Base-by-base conservation (phyloP, 2,797 vertebrate species). In the Xyrichtys novacula region DNA sequence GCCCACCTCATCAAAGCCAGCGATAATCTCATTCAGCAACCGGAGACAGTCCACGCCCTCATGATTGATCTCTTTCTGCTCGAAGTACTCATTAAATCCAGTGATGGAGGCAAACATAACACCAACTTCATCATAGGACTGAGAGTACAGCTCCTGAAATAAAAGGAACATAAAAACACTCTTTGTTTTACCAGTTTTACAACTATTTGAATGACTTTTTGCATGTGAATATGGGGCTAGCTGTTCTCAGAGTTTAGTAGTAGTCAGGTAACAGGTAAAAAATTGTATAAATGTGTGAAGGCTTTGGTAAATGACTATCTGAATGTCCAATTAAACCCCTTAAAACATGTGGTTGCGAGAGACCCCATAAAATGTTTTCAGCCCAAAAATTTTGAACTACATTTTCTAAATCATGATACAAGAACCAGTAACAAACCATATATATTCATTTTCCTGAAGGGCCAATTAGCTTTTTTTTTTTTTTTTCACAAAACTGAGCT, bases 51-150 rank as follows among this genome's bases (percentile, higher is more conserved):
- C 93, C 36, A 95, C 92, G 6, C 93, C 94, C 73, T 94, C 91
- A 5, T 93, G 89, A 36, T 85, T 91, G 63, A 92, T 87, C 86
- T 95, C 94, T 62, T 91, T 94, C 78, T 95, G 78, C 63, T 94
- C 93, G 52, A 94, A 94, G 78, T 92, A 95, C 16, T 94, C 90
- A 7, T 91, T 89, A 58, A 95, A 95, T n/a, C 94, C 93, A 2
- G 91, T 81, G 6, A 95, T 86, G 20, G 94, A 94, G 25, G 94
- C 94, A 78, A 95, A 95, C 94, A 95, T 89, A 14, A 95, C 94
- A 1, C 94, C 93, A 4, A 95, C 94, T 43, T 95, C 91, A 17
- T 94, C 88, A 15, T 94, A 95, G 12, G 94, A 95, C 80, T 94
- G 94, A 1, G 92, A 90, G 66, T 95, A 95, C 40, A 94, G 83